These are phyloP conservation scores for Bombus difficillimus DNA, from an alignment of 1,140 invertebrate genomes.

Conservation along the genomic window DNA sequence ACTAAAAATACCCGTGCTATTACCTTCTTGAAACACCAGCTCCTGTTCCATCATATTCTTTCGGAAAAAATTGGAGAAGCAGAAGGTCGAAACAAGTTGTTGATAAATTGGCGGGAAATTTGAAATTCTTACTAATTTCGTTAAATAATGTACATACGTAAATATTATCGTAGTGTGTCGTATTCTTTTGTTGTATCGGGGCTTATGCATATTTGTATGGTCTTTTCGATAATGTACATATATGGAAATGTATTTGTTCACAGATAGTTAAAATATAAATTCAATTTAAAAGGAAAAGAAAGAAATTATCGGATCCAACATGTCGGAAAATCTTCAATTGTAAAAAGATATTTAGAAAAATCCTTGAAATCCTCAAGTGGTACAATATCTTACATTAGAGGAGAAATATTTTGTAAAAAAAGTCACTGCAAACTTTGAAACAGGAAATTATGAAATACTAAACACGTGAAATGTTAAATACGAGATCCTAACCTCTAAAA, in stretches of 20 bases:
- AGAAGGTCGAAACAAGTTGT: background rate
- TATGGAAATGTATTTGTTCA: no score
- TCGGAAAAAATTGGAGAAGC: background rate
- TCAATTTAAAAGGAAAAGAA: background rate
- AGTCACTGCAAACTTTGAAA: no score
- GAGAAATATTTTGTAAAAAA: no score
- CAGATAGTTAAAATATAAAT: background rate
- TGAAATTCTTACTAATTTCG: background rate
- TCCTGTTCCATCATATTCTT: background rate
- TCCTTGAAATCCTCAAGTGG: background rate
- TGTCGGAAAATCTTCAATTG: background rate
- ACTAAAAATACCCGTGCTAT: constrained; percentile 3
- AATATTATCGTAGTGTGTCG: no score
- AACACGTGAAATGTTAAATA: no score
- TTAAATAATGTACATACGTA: no score
- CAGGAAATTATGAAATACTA: no score
- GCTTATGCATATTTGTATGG: no score
- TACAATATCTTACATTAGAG: no score
- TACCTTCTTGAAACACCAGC: background rate
- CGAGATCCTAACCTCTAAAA: no score
- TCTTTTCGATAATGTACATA: no score
- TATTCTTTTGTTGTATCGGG: no score
- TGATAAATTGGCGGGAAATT: background rate
- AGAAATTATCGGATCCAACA: fast-evolving
- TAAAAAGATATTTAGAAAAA: background rate